Evolutionary conservation across 2,888 invertebrate genomes (phyloP).

Genomic region (Meiosimyza platycephala): DNA sequence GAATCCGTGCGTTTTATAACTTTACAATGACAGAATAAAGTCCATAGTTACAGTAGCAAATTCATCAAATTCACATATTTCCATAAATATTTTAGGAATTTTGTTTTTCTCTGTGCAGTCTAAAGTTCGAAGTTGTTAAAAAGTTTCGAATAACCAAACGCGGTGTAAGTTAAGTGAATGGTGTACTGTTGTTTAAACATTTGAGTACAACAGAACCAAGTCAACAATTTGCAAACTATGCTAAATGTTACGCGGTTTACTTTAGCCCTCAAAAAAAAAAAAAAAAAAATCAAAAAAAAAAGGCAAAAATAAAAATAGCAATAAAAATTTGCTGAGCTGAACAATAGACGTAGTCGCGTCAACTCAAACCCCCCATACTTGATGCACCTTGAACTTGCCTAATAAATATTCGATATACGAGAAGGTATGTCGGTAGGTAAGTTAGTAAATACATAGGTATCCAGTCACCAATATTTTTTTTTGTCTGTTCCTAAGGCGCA

Average conservation of each 20-base stretch:
- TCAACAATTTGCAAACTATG: conserved; percentile 14
- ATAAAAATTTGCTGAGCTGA: not conserved
- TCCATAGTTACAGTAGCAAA: too few species aligned
- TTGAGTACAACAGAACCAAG: conserved; percentile 4
- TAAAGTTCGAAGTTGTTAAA: conserved; percentile 10
- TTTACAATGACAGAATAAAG: too few species aligned
- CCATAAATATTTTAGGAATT: too few species aligned
- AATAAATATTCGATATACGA: conserved; percentile 17
- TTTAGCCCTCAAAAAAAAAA: not conserved
- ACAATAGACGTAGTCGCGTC: not conserved
- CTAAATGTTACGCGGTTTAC: not conserved
- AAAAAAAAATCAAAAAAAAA: not conserved
- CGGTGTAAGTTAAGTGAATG: not conserved
- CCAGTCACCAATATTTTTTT: too few species aligned
- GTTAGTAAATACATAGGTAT: not conserved
- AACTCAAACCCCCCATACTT: not conserved
- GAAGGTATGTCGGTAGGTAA: not conserved
- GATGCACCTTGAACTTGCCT: conserved; percentile 23
- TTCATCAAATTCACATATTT: too few species aligned
- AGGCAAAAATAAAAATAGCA: not conserved
- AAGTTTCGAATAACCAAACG: conserved; percentile 6
- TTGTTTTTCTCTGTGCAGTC: too few species aligned
- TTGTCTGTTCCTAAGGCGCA: too few species aligned
- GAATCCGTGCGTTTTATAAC: too few species aligned
- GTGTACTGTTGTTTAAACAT: conserved; percentile 9